Evolutionary conservation across 2,888 invertebrate species (phyloP).

Genomic region (Heliconius aoede): DNA sequence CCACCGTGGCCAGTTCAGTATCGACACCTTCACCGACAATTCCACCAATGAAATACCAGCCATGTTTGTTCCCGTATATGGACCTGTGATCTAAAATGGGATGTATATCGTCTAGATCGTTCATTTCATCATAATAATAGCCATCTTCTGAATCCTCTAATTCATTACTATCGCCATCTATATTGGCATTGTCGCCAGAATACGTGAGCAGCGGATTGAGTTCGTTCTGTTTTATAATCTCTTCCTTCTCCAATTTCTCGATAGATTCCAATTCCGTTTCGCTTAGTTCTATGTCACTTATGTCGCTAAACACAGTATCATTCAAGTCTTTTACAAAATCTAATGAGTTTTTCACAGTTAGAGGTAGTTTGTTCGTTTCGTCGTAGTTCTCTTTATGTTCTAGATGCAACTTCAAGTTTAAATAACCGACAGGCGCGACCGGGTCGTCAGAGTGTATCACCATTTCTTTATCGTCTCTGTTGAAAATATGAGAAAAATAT

Average conservation of each 20-base stretch:
- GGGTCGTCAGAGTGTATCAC: conserved; percentile 96
- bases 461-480: conserved; percentile 92
- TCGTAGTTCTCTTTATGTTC: conserved; percentile 85
- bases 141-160: conserved; percentile 68
- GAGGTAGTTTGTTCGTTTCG: conserved; percentile 69
- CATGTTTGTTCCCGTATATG: conserved; percentile 87
- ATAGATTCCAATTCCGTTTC: conserved; percentile 85
- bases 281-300: conserved; percentile 86
- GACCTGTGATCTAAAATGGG: conserved; percentile 85
- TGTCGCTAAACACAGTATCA: conserved; percentile 85
- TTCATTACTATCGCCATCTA: conserved; percentile 62
- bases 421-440: conserved; percentile 96
- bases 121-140: conserved; percentile 73
- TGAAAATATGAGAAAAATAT: conserved; percentile 52
- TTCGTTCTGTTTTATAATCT: conserved; percentile 74
- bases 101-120: conserved; percentile 82
- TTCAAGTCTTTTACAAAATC: conserved; percentile 85
- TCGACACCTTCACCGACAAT: conserved; percentile 88
- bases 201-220: conserved; percentile 73
- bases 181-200: conserved; percentile 60
- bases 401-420: conserved; percentile 93
- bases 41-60: conserved; percentile 94
- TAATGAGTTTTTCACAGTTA: conserved; percentile 82
- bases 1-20: conserved; percentile 86
- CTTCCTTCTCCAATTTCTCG: conserved; percentile 79